Evolutionary conservation across 2,797 vertebrate genomes (phyloP), one percentile per base, ranked within the genome.

Genomic region (Hemibagrus guttatus): DNA sequence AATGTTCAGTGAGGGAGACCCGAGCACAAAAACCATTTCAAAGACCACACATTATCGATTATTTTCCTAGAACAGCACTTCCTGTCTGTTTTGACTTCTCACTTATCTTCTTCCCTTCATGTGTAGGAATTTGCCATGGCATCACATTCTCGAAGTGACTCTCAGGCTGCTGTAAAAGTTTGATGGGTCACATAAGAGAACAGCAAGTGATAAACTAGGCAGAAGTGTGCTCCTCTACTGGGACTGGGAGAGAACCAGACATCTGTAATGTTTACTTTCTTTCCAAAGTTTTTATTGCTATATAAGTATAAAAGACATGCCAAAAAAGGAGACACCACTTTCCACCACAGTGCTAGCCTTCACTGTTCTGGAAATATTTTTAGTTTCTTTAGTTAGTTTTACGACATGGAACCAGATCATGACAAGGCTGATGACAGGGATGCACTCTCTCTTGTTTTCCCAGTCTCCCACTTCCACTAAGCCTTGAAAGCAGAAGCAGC

Each of bases 291-390:
- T 75, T 83, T 83, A 78, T 31, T 68, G 17, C 71, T n/a, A 64
- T 42, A 69, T 83, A 83, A 42, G 31, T 23, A 87, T 83, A 66
- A 83, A 72, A 68, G 80, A 56, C 58, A 26, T 83, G 81, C 21
- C 80, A 28, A 54, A 63, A 63, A 80, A 46, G 35, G 58, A 63
- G 78, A 87, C 35, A 21, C 1, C 46, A 42, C 59, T 63, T 72
- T 83, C 59, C 14, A 89, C 84, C 85, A 92, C 52, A 6, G 69
- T 84, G 83, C 84, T 91, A 91, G 92, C 90, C 88, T 90, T 90
- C 87, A 79, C 74, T 68, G 71, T 80, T 79, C 86, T 78, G 88
- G 86, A 92, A 87, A 90, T 88, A 89, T 88, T 87, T 90, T 91
- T 81, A 84, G 90, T 76, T 84, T 68, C 84, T 87, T 46, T 46